Percentiles rank a stretch among this genome's conserved stretches.
Evolutionary conservation across 53 echinoderm and acorn worm genomes (phyloP).

Genomic region (Holothuria leucospilota): DNA sequence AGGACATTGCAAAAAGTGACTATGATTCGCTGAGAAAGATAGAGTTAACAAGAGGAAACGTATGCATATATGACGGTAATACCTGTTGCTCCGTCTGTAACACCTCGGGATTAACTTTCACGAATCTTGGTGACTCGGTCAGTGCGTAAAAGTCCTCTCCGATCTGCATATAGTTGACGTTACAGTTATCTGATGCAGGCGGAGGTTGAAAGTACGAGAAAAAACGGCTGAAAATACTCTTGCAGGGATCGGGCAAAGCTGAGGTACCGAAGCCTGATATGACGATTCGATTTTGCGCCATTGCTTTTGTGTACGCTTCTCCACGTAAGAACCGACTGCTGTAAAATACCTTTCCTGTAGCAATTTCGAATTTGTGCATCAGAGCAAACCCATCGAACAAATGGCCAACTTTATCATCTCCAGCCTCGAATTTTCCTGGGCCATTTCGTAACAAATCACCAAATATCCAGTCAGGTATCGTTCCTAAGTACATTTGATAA

Average conservation of each 20-base stretch:
- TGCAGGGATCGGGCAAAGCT: constrained; percentile 87
- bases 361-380: constrained; percentile 72
- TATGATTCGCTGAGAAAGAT: no score
- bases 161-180: constrained; percentile 70
- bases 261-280: constrained; percentile 73
- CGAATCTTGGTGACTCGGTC: constrained; percentile 67
- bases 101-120: constrained; percentile 63
- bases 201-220: constrained; percentile 63
- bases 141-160: constrained; percentile 77
- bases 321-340: constrained; percentile 71
- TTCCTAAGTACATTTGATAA: constrained; percentile 37
- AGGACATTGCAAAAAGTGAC: no score
- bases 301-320: constrained; percentile 70
- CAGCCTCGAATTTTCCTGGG: constrained; percentile 72
- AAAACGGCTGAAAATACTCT: constrained; percentile 76
- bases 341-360: constrained; percentile 65
- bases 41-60: no score
- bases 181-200: constrained; percentile 74
- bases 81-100: constrained; percentile 73
- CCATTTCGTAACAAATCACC: constrained; percentile 75
- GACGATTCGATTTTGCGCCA: constrained; percentile 74
- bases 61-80: background rate
- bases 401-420: constrained; percentile 50
- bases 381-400: constrained; percentile 76
- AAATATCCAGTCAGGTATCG: constrained; percentile 68